These are phyloP conservation scores for Oceanodroma leucorhoa DNA, from an alignment of 2,797 vertebrate genomes.

Conservation along the genomic window DNA sequence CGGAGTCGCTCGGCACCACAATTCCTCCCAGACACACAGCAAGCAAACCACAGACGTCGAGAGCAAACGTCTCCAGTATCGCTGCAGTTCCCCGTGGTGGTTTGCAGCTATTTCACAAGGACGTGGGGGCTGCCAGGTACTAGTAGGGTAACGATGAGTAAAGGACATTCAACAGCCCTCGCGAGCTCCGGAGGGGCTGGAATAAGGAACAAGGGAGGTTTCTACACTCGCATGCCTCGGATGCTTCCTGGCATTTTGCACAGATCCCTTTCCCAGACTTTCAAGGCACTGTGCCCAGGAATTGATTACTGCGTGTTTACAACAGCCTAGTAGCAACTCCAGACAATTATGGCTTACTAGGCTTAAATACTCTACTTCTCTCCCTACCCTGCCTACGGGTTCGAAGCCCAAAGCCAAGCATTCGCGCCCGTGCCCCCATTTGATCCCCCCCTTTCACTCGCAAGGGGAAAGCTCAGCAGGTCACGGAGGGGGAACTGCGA, in stretches of 20 bases:
- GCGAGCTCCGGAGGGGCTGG: not conserved
- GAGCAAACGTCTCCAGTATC: fast-evolving
- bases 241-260: not conserved
- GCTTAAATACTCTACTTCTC: not conserved
- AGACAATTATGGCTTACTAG: not conserved
- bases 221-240: not conserved
- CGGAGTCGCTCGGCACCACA: fast-evolving
- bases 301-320: not conserved
- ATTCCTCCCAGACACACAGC: not conserved
- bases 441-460: not conserved
- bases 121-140: not conserved
- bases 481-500: not conserved
- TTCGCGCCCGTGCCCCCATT: not conserved
- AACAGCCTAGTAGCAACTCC: not conserved
- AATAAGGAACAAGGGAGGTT: not conserved
- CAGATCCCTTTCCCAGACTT: not conserved
- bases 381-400: fast-evolving
- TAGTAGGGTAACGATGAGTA: not conserved
- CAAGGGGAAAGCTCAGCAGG: not conserved
- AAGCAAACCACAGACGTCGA: not conserved
- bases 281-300: not conserved
- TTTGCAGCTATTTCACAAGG: not conserved
- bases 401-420: not conserved
- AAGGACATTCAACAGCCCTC: not conserved
- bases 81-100: not conserved